Percentiles rank a stretch among this genome's conserved stretches.
Conservation (phyloP, 2,888 invertebrate genomes). For the Dynastes grantii region DNA sequence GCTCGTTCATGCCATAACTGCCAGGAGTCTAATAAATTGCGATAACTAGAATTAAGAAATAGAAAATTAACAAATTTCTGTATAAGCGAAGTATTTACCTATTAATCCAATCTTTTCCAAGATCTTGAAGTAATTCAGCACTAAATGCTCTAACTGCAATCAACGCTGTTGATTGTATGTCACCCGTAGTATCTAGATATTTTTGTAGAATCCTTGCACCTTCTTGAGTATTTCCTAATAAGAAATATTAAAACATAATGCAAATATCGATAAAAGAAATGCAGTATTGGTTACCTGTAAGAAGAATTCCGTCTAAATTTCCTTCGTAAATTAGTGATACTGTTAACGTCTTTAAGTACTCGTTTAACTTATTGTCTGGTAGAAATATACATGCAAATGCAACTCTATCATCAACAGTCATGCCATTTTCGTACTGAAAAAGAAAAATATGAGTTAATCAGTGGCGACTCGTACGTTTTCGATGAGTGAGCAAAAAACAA, state of each 20-base stretch:
- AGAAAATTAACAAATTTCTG: conserved; percentile 47
- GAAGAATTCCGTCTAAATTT: conserved; percentile 86
- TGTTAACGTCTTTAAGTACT: conserved; percentile 83
- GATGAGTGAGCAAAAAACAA: no score
- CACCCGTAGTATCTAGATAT: conserved; percentile 89
- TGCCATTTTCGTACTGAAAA: conserved; percentile 84
- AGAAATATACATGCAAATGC: conserved; percentile 93
- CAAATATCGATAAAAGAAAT: no score
- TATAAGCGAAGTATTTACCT: conserved; percentile 70
- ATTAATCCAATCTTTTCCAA: conserved; percentile 80
- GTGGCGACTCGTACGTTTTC: no score
- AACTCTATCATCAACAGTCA: conserved; percentile 90
- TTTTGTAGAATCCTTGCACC: conserved; percentile 87
- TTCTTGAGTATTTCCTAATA: conserved; percentile 78
- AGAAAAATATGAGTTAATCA: conserved; percentile 38
- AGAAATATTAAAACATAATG: no score
- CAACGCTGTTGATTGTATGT: conserved; percentile 92
- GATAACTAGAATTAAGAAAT: conserved; percentile 76
- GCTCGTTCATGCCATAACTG: conserved; percentile 92
- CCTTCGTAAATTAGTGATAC: conserved; percentile 83
- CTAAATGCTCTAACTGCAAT: conserved; percentile 86
- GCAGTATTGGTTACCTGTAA: conserved; percentile 76
- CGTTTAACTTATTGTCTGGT: conserved; percentile 84
- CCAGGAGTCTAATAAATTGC: conserved; percentile 90
- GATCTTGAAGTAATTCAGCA: conserved; percentile 78